These are phyloP conservation scores for Lasioglossum leucozonium DNA, from an alignment of 2,888 invertebrate species.

Conservation along the genomic window DNA sequence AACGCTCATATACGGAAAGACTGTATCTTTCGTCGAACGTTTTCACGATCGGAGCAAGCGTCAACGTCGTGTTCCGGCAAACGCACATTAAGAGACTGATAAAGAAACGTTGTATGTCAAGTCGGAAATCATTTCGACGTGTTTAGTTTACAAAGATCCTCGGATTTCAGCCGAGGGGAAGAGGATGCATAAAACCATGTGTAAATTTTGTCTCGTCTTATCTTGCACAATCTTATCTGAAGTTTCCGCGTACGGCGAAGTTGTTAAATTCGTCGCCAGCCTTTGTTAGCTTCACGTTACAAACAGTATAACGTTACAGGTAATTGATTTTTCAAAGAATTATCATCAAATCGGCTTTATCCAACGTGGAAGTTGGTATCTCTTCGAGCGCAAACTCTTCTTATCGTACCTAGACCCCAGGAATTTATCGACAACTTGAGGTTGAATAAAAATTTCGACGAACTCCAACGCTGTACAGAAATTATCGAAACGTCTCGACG, in stretches of 20 bases:
- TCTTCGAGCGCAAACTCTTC: not conserved
- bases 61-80: not conserved
- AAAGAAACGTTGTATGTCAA: not conserved
- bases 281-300: conserved; percentile 21
- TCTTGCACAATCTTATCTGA: conserved; percentile 39
- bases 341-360: not conserved
- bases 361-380: not conserved
- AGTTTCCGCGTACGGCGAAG: conserved; percentile 23
- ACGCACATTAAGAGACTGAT: not conserved
- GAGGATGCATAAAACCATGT: conserved; percentile 24
- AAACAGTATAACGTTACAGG: conserved; percentile 12
- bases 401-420: not conserved
- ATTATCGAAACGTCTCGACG: not conserved
- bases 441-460: not conserved
- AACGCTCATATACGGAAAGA: not conserved
- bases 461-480: not conserved
- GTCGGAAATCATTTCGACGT: conserved; percentile 2
- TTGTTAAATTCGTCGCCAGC: conserved; percentile 10
- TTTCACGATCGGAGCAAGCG: not conserved
- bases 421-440: not conserved
- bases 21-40: not conserved
- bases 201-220: conserved; percentile 28
- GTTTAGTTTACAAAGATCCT: not conserved
- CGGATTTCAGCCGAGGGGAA: not conserved
- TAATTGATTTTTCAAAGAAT: conserved; percentile 1